Percentiles rank a stretch among this genome's conserved stretches.
Evolutionary conservation across 2,888 invertebrate genomes (phyloP).

Genomic region (Lithophane ornitopus): DNA sequence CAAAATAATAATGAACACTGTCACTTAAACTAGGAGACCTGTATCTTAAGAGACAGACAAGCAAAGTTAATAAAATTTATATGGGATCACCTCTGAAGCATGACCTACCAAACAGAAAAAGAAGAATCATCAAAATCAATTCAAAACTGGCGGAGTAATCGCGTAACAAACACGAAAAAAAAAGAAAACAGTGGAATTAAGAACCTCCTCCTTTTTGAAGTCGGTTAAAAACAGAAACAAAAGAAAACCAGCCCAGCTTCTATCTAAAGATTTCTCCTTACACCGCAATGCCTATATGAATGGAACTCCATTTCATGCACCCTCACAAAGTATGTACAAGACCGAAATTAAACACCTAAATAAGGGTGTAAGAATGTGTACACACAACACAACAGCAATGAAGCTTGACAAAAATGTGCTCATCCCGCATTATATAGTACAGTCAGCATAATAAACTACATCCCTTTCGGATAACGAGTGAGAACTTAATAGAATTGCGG

Average conservation of each 20-base stretch:
- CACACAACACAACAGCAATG: constrained; percentile 27
- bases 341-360: constrained; percentile 46
- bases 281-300: background rate
- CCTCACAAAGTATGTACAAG: constrained; percentile 13
- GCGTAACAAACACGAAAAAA: no score
- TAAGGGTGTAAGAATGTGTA: constrained; percentile 44
- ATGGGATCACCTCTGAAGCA: no score
- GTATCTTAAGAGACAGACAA: no score
- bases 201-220: no score
- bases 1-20: no score
- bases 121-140: no score
- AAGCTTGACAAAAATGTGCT: constrained; percentile 57
- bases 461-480: constrained; percentile 68
- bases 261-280: background rate
- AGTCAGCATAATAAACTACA: constrained; percentile 66
- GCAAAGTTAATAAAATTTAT: no score
- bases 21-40: no score
- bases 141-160: no score
- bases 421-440: constrained; percentile 42
- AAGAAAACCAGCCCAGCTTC: no score
- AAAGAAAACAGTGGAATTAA: no score
- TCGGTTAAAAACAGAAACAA: background rate
- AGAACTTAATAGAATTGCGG: constrained; percentile 66
- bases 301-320: background rate
- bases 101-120: no score